These are phyloP conservation scores for Macrotus californicus DNA, from an alignment of 2,113 vertebrate species.

Conservation along the genomic window DNA sequence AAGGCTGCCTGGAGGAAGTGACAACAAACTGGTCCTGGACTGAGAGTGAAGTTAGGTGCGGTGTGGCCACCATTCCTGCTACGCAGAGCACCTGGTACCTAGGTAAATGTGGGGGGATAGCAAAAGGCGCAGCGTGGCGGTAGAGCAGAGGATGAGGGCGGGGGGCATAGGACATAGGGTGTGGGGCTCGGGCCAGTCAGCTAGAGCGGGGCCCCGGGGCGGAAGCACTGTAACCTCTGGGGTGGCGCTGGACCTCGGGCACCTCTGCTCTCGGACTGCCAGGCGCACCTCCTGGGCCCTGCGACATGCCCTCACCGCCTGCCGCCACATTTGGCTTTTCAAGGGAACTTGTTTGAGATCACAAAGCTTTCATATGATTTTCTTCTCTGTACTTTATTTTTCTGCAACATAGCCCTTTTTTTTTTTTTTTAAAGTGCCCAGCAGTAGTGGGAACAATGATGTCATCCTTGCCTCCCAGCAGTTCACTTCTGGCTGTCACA, in stretches of 20 bases:
- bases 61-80: not conserved
- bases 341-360: not conserved
- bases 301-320: rapidly evolving
- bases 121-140: not conserved
- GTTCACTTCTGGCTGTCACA: not conserved
- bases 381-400: constrained; percentile 44
- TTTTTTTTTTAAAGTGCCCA: not conserved
- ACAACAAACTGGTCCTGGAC: not conserved
- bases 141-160: not conserved
- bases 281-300: not conserved
- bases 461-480: not conserved
- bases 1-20: not conserved
- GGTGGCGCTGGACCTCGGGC: rapidly evolving
- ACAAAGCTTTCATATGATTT: constrained; percentile 9
- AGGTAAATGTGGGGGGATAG: not conserved
- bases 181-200: not conserved
- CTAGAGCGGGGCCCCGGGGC: not conserved
- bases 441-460: not conserved
- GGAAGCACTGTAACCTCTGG: rapidly evolving
- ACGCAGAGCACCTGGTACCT: not conserved
- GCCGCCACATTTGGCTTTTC: not conserved
- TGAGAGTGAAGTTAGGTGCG: not conserved
- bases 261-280: not conserved
- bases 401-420: not conserved
- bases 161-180: too few species aligned